Base-by-base conservation (phyloP, 2,797 vertebrate genomes). In the Coregonus sp. region DNA sequence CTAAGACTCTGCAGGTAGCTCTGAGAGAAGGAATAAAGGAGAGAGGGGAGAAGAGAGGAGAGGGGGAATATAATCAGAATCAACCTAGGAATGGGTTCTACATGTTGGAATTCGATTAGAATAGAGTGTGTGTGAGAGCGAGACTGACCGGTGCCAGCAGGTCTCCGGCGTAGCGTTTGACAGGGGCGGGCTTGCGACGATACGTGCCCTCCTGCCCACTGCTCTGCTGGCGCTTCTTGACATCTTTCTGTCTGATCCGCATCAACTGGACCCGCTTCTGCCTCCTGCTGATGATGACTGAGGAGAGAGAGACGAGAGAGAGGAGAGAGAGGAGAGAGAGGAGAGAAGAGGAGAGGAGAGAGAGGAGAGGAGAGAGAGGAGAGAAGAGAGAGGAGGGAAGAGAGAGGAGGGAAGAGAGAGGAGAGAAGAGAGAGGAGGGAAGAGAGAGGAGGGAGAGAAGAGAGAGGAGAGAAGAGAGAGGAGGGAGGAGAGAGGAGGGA, bases 1-100 rank as follows among this genome's bases (percentile, higher is more conserved):
- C 91, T 93, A 80, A 97, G 91, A 90, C 95, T 97, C 93, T 96
- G 96, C 76, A 97, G 92, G 88, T 96, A 97, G 88, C 95, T 96
- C 96, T 96, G 89, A 37, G 37, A 47, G 40, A 47, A 47, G 40
- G 40, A 47, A 47, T 47, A 47, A 47, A 47, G 9, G 40, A 47
- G 40, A 11, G 40, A 47, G 40, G 40, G 40, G 7, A 47, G 40
- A 47, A 47, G 40, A 59, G 37, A 37, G 68, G 33, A 70, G 7
- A 35, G 5, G 63, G 11, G 66, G 14, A 31, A 47, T 20, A 51
- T 52, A n/a, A 72, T 56, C 40, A 56, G 25, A 15, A 33, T 9
- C 16, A 47, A 47, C 31, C 16, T 35, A 20, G 9, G 1, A 56
- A 35, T 6, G 18, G 11, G 9, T 74, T 47, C 3, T 18, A 50